These are phyloP conservation scores for Orchestia grillus DNA, from an alignment of 1,140 invertebrate genomes.

Conservation along the genomic window DNA sequence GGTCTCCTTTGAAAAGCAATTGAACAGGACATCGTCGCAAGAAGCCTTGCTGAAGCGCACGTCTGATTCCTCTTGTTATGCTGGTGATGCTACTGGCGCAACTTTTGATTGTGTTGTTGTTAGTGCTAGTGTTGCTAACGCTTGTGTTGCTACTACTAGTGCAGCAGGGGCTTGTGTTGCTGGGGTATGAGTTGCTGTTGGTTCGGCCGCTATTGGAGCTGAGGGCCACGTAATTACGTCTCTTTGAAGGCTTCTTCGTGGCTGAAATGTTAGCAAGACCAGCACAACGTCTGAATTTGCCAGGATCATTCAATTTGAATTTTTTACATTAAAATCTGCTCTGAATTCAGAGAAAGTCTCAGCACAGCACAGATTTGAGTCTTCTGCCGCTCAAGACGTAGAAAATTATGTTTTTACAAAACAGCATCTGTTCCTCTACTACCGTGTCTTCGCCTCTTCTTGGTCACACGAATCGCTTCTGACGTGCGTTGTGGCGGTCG, in stretches of 20 bases:
- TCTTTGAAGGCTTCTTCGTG: not conserved
- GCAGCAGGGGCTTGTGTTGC: not conserved
- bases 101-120: not conserved
- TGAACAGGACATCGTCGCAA: not conserved
- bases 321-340: not conserved
- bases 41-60: not conserved
- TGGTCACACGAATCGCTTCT: too few species aligned
- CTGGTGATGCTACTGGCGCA: not conserved
- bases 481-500: too few species aligned
- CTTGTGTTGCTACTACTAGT: not conserved
- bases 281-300: not conserved
- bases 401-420: not conserved
- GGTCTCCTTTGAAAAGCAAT: not conserved
- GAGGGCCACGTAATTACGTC: not conserved
- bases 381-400: not conserved
- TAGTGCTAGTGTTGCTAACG: not conserved
- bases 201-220: not conserved
- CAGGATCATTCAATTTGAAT: not conserved
- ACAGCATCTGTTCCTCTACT: not conserved
- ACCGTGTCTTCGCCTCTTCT: too few species aligned
- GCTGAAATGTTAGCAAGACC: not conserved
- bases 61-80: not conserved
- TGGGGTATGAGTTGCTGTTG: not conserved
- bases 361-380: too few species aligned
- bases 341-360: not conserved